A percentile compares a stretch with the other conserved stretches of the same genome.
Evolutionary conservation across 1,140 invertebrate genomes (phyloP).

Genomic region (Heliconius hewitsoni): DNA sequence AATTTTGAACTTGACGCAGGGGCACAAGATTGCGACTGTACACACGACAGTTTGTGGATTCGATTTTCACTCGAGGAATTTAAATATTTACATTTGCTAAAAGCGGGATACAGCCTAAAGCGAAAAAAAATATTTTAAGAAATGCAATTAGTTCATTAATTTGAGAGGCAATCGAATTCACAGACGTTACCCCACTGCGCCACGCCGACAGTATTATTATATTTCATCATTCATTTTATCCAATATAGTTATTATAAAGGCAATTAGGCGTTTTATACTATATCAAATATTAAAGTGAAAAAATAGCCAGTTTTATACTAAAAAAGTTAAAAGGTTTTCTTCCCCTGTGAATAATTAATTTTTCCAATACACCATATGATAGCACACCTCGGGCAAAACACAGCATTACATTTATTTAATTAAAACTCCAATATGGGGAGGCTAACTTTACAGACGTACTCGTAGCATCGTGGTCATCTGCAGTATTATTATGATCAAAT

Average conservation of each 20-base stretch:
- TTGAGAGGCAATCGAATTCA: too few relatives aligned
- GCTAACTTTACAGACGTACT: not conserved
- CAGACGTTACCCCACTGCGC: too few relatives aligned
- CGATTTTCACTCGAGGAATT: too few relatives aligned
- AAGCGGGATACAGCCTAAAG: too few relatives aligned
- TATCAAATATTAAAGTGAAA: not conserved
- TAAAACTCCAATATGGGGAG: not conserved
- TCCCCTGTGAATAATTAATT: constrained; percentile 5
- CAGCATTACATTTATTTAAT: constrained; percentile 4
- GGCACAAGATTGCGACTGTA: too few relatives aligned
- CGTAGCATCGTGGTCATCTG: not conserved
- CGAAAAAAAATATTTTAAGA: too few relatives aligned
- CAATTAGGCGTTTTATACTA: not conserved
- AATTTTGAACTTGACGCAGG: too few relatives aligned
- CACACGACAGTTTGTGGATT: too few relatives aligned
- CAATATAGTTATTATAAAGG: not conserved
- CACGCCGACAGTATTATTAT: too few relatives aligned
- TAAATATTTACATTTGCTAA: too few relatives aligned
- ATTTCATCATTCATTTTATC: too few relatives aligned
- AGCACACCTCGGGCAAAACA: not conserved
- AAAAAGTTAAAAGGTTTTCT: constrained; percentile 9
- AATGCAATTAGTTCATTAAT: too few relatives aligned
- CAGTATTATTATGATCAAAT: not conserved
- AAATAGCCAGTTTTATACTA: not conserved
- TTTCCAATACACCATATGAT: constrained; percentile 12